Evolutionary conservation across 2,888 invertebrate species (phyloP).

Genomic region (Lasioglossum calceatum): DNA sequence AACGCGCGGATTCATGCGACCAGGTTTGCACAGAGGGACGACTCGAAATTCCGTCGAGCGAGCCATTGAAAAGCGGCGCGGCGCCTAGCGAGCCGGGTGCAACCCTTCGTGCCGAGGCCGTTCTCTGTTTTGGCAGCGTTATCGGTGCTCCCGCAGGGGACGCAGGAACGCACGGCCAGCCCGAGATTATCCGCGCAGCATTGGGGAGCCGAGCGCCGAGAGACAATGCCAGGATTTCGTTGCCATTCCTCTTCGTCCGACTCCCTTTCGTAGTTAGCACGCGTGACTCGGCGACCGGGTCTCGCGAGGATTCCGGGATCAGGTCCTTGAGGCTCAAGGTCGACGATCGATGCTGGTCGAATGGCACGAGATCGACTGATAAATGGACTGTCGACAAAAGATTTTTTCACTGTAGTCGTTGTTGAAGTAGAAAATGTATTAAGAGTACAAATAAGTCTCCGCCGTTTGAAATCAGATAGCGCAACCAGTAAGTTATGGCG

Average conservation of each 20-base stretch:
- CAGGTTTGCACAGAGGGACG: slow-evolving; percentile 27
- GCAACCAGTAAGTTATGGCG: no score
- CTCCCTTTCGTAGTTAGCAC: slow-evolving; percentile 33
- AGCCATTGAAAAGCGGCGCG: slow-evolving; percentile 45
- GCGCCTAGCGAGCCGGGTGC: neutral
- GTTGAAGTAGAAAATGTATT: neutral
- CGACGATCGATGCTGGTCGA: slow-evolving; percentile 12
- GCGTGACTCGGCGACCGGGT: slow-evolving; percentile 36
- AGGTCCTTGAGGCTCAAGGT: neutral
- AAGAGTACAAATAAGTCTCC: no score
- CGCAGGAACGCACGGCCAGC: slow-evolving; percentile 38
- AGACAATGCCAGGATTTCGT: slow-evolving; percentile 74
- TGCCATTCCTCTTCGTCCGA: slow-evolving; percentile 34
- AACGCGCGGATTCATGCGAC: slow-evolving; percentile 57
- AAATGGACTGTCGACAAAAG: neutral
- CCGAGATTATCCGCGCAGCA: slow-evolving; percentile 66
- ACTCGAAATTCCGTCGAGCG: slow-evolving; percentile 65
- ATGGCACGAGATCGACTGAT: neutral
- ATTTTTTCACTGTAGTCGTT: neutral
- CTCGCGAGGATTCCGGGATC: slow-evolving; percentile 23
- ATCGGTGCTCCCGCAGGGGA: slow-evolving; percentile 64
- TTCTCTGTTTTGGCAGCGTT: slow-evolving; percentile 59
- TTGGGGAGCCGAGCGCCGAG: slow-evolving; percentile 57
- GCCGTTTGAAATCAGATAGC: no score
- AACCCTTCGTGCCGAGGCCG: slow-evolving; percentile 56